Evolutionary conservation across 1,140 invertebrate genomes (phyloP).

Genomic region (Caerostris darwini): DNA sequence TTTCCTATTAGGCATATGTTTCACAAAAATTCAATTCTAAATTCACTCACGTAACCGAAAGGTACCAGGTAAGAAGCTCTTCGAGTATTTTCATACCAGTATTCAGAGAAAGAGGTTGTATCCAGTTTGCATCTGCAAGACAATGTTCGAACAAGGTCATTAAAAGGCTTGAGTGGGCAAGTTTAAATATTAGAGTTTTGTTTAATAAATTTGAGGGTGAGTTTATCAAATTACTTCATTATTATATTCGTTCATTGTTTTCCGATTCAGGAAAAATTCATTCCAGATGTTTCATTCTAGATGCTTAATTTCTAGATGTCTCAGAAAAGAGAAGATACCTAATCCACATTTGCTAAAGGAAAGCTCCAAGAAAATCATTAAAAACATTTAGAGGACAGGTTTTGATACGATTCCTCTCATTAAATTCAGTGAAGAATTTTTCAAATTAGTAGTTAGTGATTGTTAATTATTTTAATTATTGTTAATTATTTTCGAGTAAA

Average conservation of each 20-base stretch:
- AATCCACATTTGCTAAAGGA: too few species aligned
- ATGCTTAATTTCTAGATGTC: background rate
- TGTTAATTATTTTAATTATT: too few species aligned
- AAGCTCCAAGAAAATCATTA: too few species aligned
- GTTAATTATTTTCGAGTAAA: too few species aligned
- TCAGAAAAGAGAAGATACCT: background rate
- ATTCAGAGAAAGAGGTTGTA: background rate
- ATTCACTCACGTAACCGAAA: background rate
- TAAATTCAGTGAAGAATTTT: too few species aligned
- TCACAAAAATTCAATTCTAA: constrained; percentile 3
- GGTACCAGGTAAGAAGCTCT: background rate
- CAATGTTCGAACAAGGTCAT: background rate
- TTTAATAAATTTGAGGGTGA: too few species aligned
- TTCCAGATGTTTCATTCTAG: background rate
- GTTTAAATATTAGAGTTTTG: background rate
- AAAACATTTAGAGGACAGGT: too few species aligned
- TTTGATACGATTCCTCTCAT: too few species aligned
- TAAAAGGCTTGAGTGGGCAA: background rate
- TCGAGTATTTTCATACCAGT: background rate
- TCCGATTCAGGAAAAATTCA: constrained; percentile 13
- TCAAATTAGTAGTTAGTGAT: too few species aligned
- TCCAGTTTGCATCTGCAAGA: background rate
- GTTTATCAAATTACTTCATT: too few species aligned
- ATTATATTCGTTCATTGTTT: too few species aligned
- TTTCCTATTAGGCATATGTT: background rate